Conservation (phyloP, 2,113 vertebrate species). For the Tinamus guttatus region DNA sequence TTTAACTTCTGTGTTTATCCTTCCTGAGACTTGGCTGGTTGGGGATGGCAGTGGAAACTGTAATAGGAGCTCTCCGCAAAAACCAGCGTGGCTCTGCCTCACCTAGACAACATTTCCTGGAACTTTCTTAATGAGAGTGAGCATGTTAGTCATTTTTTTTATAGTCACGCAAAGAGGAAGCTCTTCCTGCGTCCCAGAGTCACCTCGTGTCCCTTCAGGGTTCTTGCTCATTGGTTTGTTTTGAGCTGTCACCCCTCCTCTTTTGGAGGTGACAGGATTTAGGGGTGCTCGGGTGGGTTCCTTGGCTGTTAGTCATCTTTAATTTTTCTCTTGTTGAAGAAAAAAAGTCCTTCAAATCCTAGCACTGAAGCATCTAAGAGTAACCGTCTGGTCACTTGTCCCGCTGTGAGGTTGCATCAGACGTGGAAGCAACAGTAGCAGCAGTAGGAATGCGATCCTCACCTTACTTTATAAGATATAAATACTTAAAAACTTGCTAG, state of each 20-base stretch:
- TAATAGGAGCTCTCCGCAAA: background rate
- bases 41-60: background rate
- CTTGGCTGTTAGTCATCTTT: background rate
- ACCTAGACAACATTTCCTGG: background rate
- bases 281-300: fast-evolving
- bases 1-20: no score
- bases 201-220: background rate
- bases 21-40: fast-evolving
- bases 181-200: fast-evolving
- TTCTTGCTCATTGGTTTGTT: no score
- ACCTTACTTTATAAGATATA: fast-evolving
- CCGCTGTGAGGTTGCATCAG: background rate
- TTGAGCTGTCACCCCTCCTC: background rate
- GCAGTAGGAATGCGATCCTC: background rate
- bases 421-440: background rate
- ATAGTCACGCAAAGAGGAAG: fast-evolving
- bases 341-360: no score
- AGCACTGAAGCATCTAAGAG: background rate
- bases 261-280: fast-evolving
- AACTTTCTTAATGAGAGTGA: fast-evolving
- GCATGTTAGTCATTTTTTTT: fast-evolving
- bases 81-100: background rate
- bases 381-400: background rate
- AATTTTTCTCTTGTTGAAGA: background rate
- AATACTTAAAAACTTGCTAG: background rate